Evolutionary conservation across 2,888 invertebrate species (phyloP), one percentile per base, ranked within the genome.

Genomic region (Torymus tubicola): DNA sequence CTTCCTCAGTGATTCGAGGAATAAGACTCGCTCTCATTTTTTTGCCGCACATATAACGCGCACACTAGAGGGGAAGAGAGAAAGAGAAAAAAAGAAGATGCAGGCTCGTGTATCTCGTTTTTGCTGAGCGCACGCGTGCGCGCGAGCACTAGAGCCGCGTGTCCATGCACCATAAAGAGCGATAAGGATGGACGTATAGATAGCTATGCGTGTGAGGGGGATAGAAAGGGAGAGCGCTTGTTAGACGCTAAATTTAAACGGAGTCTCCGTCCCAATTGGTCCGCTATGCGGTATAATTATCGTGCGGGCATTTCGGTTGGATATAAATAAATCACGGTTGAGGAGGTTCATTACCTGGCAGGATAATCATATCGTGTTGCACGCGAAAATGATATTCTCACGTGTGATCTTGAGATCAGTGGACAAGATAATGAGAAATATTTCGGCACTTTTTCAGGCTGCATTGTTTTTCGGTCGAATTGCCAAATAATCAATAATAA

Each of bases 211-310:
- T 60, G 60, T 8, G 18, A 18, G 16, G 18, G 18, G 11, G 18
- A 18, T 12, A 12, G 60, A 65, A 14, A 21, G 65, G 52, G 52
- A 65, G 24, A 65, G 65, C 50, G 65, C 65, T 65, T 52, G 52
- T 65, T 65, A 65, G 52, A 65, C 65, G 65, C 52, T 65, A 52
- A 52, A 65, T 65, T 65, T 65, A 65, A 18, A 65, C 65, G 5
- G 8, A n/a, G 60, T 21, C 65, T 13, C 13, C 65, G 18, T 42
- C 52, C 16, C 24, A 52, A 65, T 65, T 24, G 52, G 50, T 65
- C 65, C 13, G 12, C 65, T 52, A 52, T 16, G 52, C 5, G 52
- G 50, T 65, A 21, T 65, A 14, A 16, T 65, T 65, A 24, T 18
- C 42, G 42, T 42, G 13, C 61, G 42, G 42, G 42, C 12, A 12